Evolutionary conservation across 2,113 vertebrate genomes (phyloP).

Genomic region (Catagonus wagneri): DNA sequence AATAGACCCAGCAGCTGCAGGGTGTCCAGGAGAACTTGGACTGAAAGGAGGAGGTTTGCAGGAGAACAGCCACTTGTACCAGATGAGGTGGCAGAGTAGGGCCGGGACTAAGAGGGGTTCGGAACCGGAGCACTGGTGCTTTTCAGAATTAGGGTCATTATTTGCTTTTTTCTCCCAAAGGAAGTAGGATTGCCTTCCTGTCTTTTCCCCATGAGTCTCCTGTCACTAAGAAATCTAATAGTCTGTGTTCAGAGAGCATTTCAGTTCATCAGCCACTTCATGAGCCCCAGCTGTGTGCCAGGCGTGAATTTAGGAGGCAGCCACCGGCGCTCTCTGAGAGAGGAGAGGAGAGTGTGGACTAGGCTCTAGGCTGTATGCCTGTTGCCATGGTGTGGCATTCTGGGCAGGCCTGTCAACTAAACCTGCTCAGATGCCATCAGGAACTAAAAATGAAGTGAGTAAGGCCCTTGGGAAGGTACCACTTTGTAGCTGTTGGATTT

Average conservation of each 20-base stretch:
- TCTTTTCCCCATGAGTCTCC: not conserved
- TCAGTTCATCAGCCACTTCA: not conserved
- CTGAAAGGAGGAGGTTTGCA: not conserved
- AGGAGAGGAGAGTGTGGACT: not conserved
- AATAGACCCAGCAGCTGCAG: not conserved
- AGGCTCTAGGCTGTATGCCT: not conserved
- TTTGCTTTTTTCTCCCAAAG: constrained; percentile 19
- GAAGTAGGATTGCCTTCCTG: not conserved
- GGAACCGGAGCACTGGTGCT: not conserved
- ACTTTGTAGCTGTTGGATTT: not conserved
- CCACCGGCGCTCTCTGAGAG: not conserved
- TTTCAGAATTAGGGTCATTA: not conserved
- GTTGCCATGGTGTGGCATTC: not conserved
- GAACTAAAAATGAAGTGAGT: not conserved
- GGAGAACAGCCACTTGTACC: no score
- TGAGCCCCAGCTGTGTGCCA: not conserved
- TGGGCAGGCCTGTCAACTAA: not conserved
- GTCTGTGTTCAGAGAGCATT: not conserved
- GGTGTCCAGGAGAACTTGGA: not conserved
- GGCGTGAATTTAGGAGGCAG: not conserved
- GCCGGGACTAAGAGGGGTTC: not conserved
- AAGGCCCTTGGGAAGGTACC: not conserved
- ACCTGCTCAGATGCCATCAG: not conserved
- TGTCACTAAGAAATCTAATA: not conserved
- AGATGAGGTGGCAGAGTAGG: not conserved